phyloP scores from a whole-genome alignment of 2,888 invertebrate species.

The Ephialtes manifestator region DNA sequence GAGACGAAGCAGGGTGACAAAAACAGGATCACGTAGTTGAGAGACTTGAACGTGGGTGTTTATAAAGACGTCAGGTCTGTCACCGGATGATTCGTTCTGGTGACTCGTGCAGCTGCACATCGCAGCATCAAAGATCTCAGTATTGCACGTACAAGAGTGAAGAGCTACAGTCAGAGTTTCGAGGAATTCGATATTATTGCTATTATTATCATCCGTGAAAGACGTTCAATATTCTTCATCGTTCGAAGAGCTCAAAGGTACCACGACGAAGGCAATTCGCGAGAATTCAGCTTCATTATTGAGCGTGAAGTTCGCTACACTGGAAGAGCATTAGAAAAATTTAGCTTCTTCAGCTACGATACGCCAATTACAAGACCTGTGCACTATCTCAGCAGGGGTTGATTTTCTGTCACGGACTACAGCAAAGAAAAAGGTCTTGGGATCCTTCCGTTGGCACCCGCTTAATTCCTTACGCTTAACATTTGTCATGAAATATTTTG shows the following conservation, averaged over 20 bases:
- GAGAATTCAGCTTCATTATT: conserved; percentile 50
- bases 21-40: conserved; percentile 14
- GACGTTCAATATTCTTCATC: not conserved
- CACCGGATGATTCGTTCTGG: conserved; percentile 54
- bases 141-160: conserved; percentile 9
- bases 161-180: conserved; percentile 37
- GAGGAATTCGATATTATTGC: conserved; percentile 56
- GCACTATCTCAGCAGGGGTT: conserved; percentile 53
- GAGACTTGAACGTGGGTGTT: conserved; percentile 52
- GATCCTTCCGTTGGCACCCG: conserved; percentile 4
- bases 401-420: conserved; percentile 49
- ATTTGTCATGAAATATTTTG: too few relatives aligned
- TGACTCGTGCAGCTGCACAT: conserved; percentile 55
- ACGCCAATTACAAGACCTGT: conserved; percentile 45
- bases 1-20: not conserved
- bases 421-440: conserved; percentile 40
- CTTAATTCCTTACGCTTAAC: not conserved
- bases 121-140: conserved; percentile 18
- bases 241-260: not conserved
- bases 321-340: conserved; percentile 37
- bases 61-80: conserved; percentile 61
- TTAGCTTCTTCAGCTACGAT: conserved; percentile 22
- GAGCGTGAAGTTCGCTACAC: conserved; percentile 58
- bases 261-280: conserved; percentile 61
- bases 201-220: conserved; percentile 16